These are phyloP conservation scores for Xyliphius kryptos DNA, from an alignment of 2,113 vertebrate genomes.

Conservation along the genomic window DNA sequence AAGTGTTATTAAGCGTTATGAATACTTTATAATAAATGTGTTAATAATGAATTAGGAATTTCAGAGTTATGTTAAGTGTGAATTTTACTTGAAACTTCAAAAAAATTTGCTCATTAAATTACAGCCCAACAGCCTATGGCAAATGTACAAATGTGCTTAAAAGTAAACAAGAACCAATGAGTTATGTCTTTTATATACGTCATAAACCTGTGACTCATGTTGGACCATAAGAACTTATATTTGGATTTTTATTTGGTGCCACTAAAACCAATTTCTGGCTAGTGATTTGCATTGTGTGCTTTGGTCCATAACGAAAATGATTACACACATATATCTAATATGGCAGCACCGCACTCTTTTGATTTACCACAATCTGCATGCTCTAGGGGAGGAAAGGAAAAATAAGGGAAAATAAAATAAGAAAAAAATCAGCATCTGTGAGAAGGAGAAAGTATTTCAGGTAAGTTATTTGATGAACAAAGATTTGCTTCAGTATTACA, in stretches of 20 bases:
- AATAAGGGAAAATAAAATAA: conserved; percentile 3
- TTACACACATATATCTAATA: conserved; percentile 21
- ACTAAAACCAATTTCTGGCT: conserved; percentile 25
- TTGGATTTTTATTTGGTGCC: conserved; percentile 23
- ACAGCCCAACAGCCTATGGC: background rate
- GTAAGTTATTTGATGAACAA: conserved; percentile 36
- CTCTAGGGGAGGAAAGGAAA: conserved; percentile 6
- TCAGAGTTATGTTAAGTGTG: no score
- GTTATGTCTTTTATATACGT: conserved; percentile 22
- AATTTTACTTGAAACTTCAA: no score
- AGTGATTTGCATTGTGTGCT: background rate
- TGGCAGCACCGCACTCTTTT: conserved; percentile 2
- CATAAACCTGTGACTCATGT: conserved; percentile 33
- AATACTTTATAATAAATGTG: no score
- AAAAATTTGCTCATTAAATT: no score
- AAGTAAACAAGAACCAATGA: conserved; percentile 27
- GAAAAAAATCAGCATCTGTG: conserved; percentile 1
- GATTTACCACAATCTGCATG: conserved; percentile 25
- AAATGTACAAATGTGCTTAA: conserved; percentile 20
- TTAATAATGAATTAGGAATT: no score
- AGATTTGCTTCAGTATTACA: conserved; percentile 46
- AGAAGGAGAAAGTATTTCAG: conserved; percentile 26
- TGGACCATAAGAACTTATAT: conserved; percentile 27
- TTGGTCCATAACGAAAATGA: conserved; percentile 20
- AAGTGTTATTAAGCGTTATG: no score